Conservation (phyloP, 2,797 vertebrate species). For the Melanotaenia trifasciata region DNA sequence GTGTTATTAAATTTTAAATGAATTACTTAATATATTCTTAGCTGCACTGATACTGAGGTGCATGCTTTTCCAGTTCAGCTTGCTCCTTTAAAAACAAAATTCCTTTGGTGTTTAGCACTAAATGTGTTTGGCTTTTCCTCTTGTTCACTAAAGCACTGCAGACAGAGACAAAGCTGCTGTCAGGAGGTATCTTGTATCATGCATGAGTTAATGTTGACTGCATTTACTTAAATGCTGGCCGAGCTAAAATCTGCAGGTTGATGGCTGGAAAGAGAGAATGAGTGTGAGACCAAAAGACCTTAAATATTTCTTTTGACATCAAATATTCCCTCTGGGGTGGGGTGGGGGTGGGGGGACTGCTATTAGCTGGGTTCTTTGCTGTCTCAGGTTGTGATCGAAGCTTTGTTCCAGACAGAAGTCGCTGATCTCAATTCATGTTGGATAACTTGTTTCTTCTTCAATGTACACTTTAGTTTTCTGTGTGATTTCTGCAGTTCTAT, state of each 20-base stretch:
- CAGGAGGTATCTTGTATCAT: constrained; percentile 30
- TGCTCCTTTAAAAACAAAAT: constrained; percentile 15
- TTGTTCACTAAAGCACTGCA: constrained; percentile 13
- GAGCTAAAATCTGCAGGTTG: constrained; percentile 41
- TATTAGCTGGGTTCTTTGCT: constrained; percentile 31
- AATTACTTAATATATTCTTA: constrained; percentile 33
- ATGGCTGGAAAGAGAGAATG: constrained; percentile 21
- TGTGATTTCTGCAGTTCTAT: constrained; percentile 36
- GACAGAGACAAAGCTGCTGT: constrained; percentile 60
- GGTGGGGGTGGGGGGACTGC: not conserved
- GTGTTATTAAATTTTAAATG: constrained; percentile 33
- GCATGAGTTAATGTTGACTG: constrained; percentile 49
- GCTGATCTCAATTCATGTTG: constrained; percentile 28
- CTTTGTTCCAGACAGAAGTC: constrained; percentile 30
- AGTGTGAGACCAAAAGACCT: constrained; percentile 16
- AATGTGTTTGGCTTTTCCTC: constrained; percentile 35
- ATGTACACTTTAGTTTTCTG: constrained; percentile 22
- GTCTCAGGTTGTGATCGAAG: constrained; percentile 38
- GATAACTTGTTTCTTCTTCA: constrained; percentile 20
- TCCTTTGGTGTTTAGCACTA: constrained; percentile 23
- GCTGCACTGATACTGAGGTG: constrained; percentile 9
- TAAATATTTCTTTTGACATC: constrained; percentile 43
- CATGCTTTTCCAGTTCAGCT: constrained; percentile 9
- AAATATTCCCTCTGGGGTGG: constrained; percentile 44
- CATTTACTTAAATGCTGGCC: constrained; percentile 34